Conservation (phyloP, 2,113 vertebrate genomes). For the Hemicordylus capensis region DNA sequence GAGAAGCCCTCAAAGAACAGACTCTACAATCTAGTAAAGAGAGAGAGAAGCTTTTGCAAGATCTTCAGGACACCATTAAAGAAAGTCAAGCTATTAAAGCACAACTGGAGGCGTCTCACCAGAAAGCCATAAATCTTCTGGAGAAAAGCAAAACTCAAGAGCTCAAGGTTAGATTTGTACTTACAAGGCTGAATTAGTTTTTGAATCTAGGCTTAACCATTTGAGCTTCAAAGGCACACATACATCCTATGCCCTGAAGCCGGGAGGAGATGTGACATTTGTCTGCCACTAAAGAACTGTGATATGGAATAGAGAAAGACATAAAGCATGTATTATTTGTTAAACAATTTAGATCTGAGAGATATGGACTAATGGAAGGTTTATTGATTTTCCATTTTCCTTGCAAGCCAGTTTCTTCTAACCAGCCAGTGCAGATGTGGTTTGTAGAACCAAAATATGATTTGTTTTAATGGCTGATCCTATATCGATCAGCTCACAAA, state of each 20-base stretch:
- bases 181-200: not conserved
- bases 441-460: no score
- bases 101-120: conserved; percentile 75
- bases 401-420: not conserved
- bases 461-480: no score
- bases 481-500: no score
- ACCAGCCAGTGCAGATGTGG: not conserved
- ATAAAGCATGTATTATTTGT: not conserved
- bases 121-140: conserved; percentile 69
- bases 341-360: not conserved
- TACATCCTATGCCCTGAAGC: not conserved
- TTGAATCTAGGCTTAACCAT: not conserved
- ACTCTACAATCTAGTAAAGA: conserved; percentile 77
- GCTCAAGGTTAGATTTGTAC: conserved; percentile 78
- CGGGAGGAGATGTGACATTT: not conserved
- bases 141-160: conserved; percentile 77
- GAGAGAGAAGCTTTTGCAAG: conserved; percentile 81
- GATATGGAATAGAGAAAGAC: not conserved
- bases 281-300: not conserved
- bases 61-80: conserved; percentile 83
- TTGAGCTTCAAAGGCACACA: not conserved
- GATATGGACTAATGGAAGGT: not conserved
- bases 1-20: conserved; percentile 71
- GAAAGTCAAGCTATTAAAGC: conserved; percentile 81
- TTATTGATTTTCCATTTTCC: not conserved